These are phyloP conservation scores for Sebastes matsubarae DNA, from an alignment of 2,797 vertebrate genomes.

Conservation along the genomic window DNA sequence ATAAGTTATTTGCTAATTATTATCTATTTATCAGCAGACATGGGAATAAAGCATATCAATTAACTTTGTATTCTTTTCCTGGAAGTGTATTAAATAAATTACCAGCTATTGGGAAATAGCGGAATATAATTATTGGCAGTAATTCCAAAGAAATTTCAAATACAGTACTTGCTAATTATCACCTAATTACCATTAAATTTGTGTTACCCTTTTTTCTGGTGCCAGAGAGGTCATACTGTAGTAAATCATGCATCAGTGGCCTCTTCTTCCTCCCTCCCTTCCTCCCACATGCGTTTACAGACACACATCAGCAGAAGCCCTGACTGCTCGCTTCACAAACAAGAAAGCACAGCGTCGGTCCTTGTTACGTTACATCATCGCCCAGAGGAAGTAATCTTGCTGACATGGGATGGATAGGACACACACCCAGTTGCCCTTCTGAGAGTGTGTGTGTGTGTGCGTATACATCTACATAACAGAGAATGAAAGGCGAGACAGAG, in stretches of 20 bases:
- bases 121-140: no score
- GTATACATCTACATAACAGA: constrained; percentile 15
- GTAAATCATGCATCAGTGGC: constrained; percentile 7
- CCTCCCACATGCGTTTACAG: neutral
- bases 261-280: neutral
- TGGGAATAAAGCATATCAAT: no score
- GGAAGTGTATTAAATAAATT: no score
- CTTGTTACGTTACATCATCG: constrained; percentile 59
- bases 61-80: no score
- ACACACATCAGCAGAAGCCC: constrained; percentile 20
- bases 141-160: no score
- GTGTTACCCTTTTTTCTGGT: neutral
- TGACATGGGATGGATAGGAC: constrained; percentile 59
- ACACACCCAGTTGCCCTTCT: constrained; percentile 31
- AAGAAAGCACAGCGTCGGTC: constrained; percentile 48
- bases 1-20: no score
- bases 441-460: constrained; percentile 8
- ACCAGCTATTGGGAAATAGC: no score
- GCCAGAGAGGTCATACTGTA: constrained; percentile 5
- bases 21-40: no score
- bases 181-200: no score
- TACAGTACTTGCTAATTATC: no score
- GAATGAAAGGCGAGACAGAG: constrained; percentile 21
- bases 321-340: constrained; percentile 57
- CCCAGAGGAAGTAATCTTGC: constrained; percentile 58